Conservation (phyloP, 1,140 invertebrate genomes). For the Centruroides sculpturatus region DNA sequence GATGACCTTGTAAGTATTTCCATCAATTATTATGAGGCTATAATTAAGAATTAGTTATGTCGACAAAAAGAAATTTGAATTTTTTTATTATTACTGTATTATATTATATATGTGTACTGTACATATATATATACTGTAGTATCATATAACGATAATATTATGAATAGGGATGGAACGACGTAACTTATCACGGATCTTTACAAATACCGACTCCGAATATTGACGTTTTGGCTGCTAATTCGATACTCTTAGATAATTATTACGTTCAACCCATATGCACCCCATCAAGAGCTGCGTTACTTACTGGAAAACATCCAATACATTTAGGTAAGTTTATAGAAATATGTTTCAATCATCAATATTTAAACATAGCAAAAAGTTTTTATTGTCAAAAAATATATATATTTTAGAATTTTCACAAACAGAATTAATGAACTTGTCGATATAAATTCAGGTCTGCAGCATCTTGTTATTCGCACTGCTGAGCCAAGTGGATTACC, state of each 20-base stretch:
- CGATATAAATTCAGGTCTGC: constrained; percentile 7
- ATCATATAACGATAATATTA: not conserved
- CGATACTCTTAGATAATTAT: constrained; percentile 53
- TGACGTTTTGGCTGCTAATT: constrained; percentile 22
- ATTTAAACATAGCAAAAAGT: too few relatives aligned
- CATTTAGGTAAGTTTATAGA: constrained; percentile 48
- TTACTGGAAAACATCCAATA: constrained; percentile 77
- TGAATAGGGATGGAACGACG: constrained; percentile 34
- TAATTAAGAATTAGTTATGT: too few relatives aligned
- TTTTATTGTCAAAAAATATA: not conserved
- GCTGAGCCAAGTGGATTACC: constrained; percentile 24
- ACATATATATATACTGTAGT: too few relatives aligned
- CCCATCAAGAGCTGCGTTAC: constrained; percentile 55
- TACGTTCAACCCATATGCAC: constrained; percentile 63
- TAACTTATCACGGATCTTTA: constrained; percentile 26
- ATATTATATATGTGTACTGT: too few relatives aligned
- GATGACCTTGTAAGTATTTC: too few relatives aligned
- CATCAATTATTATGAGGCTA: too few relatives aligned
- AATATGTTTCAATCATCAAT: too few relatives aligned
- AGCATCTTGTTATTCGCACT: constrained; percentile 20
- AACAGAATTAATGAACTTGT: too few relatives aligned
- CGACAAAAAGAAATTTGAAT: too few relatives aligned
- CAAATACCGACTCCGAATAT: constrained; percentile 27
- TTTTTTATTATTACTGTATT: too few relatives aligned
- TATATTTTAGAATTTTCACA: too few relatives aligned